Percentiles rank a stretch among this genome's conserved stretches.
Evolutionary conservation across 2,888 invertebrate genomes (phyloP).

Genomic region (Busseola fusca): DNA sequence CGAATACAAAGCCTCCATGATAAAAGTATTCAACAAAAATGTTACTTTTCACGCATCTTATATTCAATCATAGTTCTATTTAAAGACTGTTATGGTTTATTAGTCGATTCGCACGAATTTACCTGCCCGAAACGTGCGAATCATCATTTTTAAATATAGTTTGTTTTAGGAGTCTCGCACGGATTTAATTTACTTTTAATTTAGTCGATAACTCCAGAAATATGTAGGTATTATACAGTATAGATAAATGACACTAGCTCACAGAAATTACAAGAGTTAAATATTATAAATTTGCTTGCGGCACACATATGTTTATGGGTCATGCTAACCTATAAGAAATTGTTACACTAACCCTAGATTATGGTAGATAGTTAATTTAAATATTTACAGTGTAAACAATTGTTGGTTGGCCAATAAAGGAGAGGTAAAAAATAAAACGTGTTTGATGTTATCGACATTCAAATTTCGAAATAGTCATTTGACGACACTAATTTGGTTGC

Average conservation of each 20-base stretch:
- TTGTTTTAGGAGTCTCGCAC: neutral
- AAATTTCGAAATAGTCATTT: slow-evolving; percentile 6
- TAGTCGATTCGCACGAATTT: neutral
- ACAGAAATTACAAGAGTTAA: neutral
- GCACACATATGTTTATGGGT: too few relatives aligned
- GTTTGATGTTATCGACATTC: neutral
- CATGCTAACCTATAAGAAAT: too few relatives aligned
- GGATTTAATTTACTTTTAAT: too few relatives aligned
- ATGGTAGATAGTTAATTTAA: too few relatives aligned
- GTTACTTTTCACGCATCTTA: neutral
- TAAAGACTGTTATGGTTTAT: neutral
- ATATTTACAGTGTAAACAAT: too few relatives aligned
- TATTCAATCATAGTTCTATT: slow-evolving; percentile 10
- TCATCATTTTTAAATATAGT: neutral
- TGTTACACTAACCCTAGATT: too few relatives aligned
- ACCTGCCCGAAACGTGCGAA: neutral
- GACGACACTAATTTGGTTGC: slow-evolving; percentile 22
- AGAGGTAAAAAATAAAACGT: too few relatives aligned
- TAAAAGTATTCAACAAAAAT: neutral
- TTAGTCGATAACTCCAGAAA: neutral
- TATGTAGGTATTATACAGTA: neutral
- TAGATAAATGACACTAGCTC: neutral
- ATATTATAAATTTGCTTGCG: too few relatives aligned
- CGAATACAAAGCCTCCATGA: neutral
- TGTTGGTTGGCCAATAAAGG: too few relatives aligned